phyloP scores from a whole-genome alignment of 2,888 invertebrate species.

The Phyto melanocephala region DNA sequence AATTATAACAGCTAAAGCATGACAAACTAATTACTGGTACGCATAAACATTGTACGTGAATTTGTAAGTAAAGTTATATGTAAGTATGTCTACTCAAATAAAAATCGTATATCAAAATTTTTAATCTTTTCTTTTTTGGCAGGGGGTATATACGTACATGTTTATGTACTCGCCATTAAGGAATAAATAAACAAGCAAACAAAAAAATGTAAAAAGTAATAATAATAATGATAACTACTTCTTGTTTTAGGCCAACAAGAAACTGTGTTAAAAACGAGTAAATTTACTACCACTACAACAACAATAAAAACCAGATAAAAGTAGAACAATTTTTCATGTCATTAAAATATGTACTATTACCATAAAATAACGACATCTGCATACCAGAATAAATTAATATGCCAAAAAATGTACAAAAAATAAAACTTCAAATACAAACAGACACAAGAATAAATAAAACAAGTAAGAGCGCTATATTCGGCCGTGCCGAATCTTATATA shows the following conservation, averaged over 20 bases:
- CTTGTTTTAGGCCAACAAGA: conserved; percentile 53
- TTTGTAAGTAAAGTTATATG: not conserved
- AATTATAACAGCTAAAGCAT: conserved; percentile 57
- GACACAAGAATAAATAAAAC: not conserved
- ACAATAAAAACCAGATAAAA: conserved; percentile 30
- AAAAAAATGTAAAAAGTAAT: not conserved
- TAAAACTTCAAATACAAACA: not conserved
- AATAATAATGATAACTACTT: conserved; percentile 41
- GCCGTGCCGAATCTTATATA: too few relatives aligned
- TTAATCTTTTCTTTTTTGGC: not conserved
- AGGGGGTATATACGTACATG: not conserved
- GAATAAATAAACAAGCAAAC: not conserved
- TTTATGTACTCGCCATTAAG: not conserved
- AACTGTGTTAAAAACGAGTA: conserved; percentile 6
- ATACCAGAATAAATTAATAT: conserved; percentile 30
- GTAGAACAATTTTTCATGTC: conserved; percentile 41
- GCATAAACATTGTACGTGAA: not conserved
- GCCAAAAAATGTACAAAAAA: conserved; percentile 1
- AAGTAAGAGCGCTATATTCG: too few relatives aligned
- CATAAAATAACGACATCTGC: conserved; percentile 43
- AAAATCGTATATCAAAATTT: not conserved
- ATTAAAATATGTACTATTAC: conserved; percentile 24
- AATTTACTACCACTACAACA: conserved; percentile 3
- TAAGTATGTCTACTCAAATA: not conserved
- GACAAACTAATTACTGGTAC: conserved; percentile 21